phyloP scores from a whole-genome alignment of 2,888 invertebrate species.

The Apoderus coryli region DNA sequence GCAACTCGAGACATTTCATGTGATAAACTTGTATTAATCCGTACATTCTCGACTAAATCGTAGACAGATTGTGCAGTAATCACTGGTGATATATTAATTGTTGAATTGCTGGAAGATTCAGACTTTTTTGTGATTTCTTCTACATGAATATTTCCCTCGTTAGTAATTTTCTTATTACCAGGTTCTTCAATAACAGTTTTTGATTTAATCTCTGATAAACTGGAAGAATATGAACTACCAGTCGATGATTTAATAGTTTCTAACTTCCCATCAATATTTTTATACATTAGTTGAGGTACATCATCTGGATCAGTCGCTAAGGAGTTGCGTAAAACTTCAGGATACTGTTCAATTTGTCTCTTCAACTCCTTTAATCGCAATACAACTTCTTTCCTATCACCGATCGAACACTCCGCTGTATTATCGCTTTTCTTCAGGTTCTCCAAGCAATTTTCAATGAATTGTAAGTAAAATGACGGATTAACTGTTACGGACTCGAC shows the following conservation, averaged over 20 bases:
- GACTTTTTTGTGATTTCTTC: slow-evolving; percentile 26
- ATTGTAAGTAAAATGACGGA: slow-evolving; percentile 55
- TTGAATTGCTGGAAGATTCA: slow-evolving; percentile 17
- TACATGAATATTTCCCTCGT: slow-evolving; percentile 27
- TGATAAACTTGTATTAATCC: slow-evolving; percentile 71
- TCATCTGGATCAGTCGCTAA: slow-evolving; percentile 23
- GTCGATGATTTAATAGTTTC: slow-evolving; percentile 21
- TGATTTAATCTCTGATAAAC: slow-evolving; percentile 17
- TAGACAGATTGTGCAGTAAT: slow-evolving; percentile 47
- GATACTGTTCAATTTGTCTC: slow-evolving; percentile 37
- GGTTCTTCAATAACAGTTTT: slow-evolving; percentile 22
- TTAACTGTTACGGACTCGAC: slow-evolving; percentile 62
- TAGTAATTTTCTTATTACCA: slow-evolving; percentile 24
- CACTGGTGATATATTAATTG: slow-evolving; percentile 29
- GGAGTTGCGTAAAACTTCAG: slow-evolving; percentile 24
- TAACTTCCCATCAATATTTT: slow-evolving; percentile 27
- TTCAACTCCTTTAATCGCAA: slow-evolving; percentile 47
- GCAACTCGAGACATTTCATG: slow-evolving; percentile 78
- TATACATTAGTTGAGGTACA: slow-evolving; percentile 24
- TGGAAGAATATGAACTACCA: slow-evolving; percentile 18
- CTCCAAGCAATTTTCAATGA: slow-evolving; percentile 55
- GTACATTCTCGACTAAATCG: slow-evolving; percentile 64
- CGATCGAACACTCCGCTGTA: slow-evolving; percentile 20
- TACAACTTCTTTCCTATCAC: slow-evolving; percentile 49
- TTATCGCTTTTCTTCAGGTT: slow-evolving; percentile 22